Base-by-base conservation (phyloP, 2,113 vertebrate genomes). In the Datnioides undecimradiatus region DNA sequence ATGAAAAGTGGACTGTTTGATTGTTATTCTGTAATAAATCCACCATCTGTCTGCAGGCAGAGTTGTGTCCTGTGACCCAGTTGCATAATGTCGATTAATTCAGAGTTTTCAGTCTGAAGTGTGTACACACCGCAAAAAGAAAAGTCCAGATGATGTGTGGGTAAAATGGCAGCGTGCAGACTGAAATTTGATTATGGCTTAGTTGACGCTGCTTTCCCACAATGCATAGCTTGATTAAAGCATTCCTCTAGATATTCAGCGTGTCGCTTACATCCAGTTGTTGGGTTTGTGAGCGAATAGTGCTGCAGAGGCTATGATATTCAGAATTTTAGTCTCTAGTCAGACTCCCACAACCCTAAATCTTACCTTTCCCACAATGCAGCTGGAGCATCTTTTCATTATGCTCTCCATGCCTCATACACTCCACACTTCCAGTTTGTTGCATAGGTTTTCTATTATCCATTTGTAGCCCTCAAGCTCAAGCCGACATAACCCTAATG, bases 131-230 rank as follows among this genome's bases (percentile, higher is more conserved):
- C 36, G 33, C 43, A 27, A 67, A 69, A 12, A 67, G 65, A 12
- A 57, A 23, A 25, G 25, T 13, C 23, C 14, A 8, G 3, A 70
- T 67, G 41, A 58, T 46, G 16, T 70, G 63, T 33, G 29, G 45
- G 80, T 71, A 70, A 87, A 86, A 87, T 84, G 83, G 73, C 46
- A 78, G 73, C 6, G 0, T 48, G 58, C 55, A 45, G 33, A 63
- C 41, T n/a, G 5, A 72, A 58, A 77, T 48, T 10, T 63, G 11
- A 66, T 63, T 31, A 25, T 17, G 6, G 8, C 29, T 25, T 63
- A 0, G 4, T 23, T 25, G 27, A 73, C 17, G 13, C 19, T 23
- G 36, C 67, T 65, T 66, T 62, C 25, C 34, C 40, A 48, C 23
- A 45, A 13, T 36, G 33, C 54, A 46, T 27, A 21, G 1, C 43